Base-by-base conservation (phyloP, 2,888 invertebrate species). In the Melinopterus prodromus region DNA sequence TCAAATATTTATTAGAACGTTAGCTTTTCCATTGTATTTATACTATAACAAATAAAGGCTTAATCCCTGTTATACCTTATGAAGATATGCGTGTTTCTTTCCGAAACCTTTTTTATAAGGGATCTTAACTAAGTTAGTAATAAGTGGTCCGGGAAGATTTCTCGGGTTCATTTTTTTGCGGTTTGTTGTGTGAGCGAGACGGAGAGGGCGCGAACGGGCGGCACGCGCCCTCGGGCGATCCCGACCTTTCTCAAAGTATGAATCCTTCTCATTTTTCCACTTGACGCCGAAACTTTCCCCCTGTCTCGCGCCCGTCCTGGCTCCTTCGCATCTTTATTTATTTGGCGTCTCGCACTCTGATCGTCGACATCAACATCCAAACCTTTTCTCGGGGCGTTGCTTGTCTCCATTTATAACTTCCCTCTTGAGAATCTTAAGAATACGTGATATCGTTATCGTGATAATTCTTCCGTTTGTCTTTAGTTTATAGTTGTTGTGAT, bases 181-280 rank as follows among this genome's bases (percentile, higher is more conserved):
- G 53, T 53, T 53, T 53, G 6, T 16, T 69, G 78, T 71, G 78
- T 53, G 71, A 35, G 16, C 15, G 71, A 78, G 72, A 26, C 6
- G 72, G 78, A 78, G 71, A 71, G 71, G 71, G 78, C 53, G 72
- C 38, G 71, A 26, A 78, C 72, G 53, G 38, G 36, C 37, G 72
- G 72, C 78, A 78, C 78, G 78, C 78, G 78, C 53, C 78, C 16
- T 16, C 70, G 37, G n/a, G 71, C 78, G 71, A 72, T 72, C 78
- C 78, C 78, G 78, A 78, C 78, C 78, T 78, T 72, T 16, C 71
- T 78, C 78, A 78, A 78, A 78, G 78, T 72, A 78, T 78, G 78
- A 78, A 78, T 78, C 71, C 78, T 53, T 71, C 78, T 78, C 78
- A 78, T 78, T 78, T 78, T 78, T 78, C 78, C 78, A 78, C 78